Conservation (phyloP, 2,888 invertebrate species). For the Stenodema calcarata region DNA sequence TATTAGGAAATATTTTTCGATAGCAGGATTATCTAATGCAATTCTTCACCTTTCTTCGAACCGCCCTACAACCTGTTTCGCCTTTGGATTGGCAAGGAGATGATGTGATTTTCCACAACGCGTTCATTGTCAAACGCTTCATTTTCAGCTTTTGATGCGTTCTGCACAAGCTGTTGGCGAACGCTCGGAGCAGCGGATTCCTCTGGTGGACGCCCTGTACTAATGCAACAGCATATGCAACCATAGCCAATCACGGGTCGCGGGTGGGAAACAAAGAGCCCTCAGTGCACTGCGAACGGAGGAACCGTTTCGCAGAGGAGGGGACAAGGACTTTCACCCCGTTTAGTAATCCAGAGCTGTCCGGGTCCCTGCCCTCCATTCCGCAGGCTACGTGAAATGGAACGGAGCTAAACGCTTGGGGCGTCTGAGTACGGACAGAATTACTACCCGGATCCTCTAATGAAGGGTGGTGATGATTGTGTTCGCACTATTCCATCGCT, state of each 20-base stretch:
- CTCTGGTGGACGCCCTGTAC: background rate
- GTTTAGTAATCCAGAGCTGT: constrained; percentile 20
- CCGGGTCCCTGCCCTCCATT: constrained; percentile 27
- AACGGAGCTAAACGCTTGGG: background rate
- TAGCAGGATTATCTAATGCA: too few species aligned
- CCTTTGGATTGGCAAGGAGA: too few species aligned
- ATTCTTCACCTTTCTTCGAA: too few species aligned
- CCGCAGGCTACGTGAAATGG: background rate
- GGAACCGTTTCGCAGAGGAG: background rate
- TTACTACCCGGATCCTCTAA: background rate
- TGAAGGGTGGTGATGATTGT: too few species aligned
- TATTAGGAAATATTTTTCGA: too few species aligned
- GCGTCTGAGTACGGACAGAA: background rate
- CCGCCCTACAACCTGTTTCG: too few species aligned
- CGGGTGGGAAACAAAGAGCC: background rate
- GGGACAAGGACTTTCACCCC: constrained; percentile 24
- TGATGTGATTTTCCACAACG: too few species aligned
- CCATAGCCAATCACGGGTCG: background rate
- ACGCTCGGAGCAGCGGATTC: background rate
- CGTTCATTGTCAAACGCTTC: too few species aligned
- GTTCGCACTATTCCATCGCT: too few species aligned
- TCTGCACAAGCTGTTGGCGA: too few species aligned
- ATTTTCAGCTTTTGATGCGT: too few species aligned
- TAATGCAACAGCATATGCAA: background rate
- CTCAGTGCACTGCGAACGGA: background rate